A percentile compares a stretch with the other conserved stretches of the same genome.
Evolutionary conservation across 2,113 vertebrate species (phyloP).

Genomic region (Hippopotamus amphibius): DNA sequence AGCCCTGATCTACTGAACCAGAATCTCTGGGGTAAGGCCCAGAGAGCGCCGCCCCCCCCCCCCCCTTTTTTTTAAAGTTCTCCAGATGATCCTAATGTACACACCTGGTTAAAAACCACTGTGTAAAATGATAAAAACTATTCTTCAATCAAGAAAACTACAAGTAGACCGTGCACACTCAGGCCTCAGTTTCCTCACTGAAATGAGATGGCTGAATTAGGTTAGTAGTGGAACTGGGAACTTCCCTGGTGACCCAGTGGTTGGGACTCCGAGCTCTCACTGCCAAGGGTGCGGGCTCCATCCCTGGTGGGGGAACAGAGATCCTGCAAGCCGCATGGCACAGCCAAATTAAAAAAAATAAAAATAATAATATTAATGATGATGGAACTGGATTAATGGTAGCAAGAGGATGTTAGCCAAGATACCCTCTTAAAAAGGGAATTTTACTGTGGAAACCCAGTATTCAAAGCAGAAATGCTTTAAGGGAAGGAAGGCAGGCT

Average conservation of each 20-base stretch:
- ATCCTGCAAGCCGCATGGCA: not conserved
- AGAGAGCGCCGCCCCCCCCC: not conserved
- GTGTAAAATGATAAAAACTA: not conserved
- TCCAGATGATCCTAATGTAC: not conserved
- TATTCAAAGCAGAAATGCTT: not conserved
- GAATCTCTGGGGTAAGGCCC: not conserved
- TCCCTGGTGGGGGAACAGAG: not conserved
- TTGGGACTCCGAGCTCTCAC: not conserved
- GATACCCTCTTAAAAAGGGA: not conserved
- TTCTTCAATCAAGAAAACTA: conserved; percentile 35
- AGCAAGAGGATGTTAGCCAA: not conserved
- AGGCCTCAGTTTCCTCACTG: not conserved
- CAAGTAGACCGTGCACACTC: not conserved
- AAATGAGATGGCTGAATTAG: not conserved
- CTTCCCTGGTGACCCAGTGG: not conserved
- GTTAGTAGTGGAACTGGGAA: not conserved
- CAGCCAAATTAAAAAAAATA: not conserved
- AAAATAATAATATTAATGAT: not conserved
- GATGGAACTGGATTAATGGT: not conserved
- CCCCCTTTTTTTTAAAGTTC: not conserved
- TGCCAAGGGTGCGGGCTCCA: not conserved
- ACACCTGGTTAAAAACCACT: not conserved
- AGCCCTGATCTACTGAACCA: not conserved
- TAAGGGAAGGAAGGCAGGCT: not conserved
- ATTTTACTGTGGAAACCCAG: conserved; percentile 23